Base-by-base conservation (phyloP, 2,113 vertebrate genomes). In the Lagopus leucura region DNA sequence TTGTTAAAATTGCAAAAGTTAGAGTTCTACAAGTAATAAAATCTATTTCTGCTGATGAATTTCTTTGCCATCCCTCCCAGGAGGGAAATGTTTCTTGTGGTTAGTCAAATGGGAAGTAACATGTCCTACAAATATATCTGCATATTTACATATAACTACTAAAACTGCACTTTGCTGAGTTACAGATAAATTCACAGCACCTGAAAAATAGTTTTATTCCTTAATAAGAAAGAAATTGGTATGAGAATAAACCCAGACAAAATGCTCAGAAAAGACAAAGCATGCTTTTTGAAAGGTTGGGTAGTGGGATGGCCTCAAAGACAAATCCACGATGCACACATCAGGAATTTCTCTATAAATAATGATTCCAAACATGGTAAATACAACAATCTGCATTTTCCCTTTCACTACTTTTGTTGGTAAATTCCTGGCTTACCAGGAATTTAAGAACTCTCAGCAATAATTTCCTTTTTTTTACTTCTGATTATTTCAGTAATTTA, bases 151-250 rank as follows among this genome's bases (percentile, higher is more conserved):
- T 21, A 16, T 5, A 75, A 64, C 45, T 55, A 8, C 32, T 54
- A 25, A 47, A 47, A 38, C 32, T 45, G 0, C 47, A 70, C 47
- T 50, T n/a, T 65, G 21, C 45, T 50, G 13, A 73, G 54, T 61
- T n/a, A 77, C 48, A 43, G 2, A 61, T 15, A 22, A 82, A 75
- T 2, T 65, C 34, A 7, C 0, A 3, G 11, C 3, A 17, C 21
- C 58, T 85, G 70, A 30, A 30, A 76, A 90, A 50, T 12, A 5
- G 15, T 14, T 85, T 38, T 27, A 48, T n/a, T 73, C 27, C 25
- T 63, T 86, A 58, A 8, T 40, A 87, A 66, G 14, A 42, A 87
- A 30, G 38, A 73, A 48, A 15, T 32, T 73, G 38, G 27, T 32
- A 25, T 2, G 20, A 65, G 15, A 80, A 86, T 6, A 86, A 86